Base-by-base conservation (phyloP, 1,140 invertebrate genomes). In the Physella acuta region DNA sequence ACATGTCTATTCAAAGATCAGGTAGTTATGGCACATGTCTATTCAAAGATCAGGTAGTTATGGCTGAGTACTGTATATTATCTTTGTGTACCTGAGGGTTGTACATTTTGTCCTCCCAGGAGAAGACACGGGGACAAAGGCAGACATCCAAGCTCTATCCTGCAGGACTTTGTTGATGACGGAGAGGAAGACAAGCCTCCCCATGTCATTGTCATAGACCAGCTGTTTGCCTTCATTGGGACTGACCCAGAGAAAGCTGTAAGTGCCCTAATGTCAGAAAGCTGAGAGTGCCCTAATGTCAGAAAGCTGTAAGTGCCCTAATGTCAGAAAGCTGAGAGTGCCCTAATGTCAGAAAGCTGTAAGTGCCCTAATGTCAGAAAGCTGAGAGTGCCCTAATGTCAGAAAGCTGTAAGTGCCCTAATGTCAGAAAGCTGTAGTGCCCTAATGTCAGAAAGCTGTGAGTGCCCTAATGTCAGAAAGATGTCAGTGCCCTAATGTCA, bases 211-310 rank as follows among this genome's bases (percentile, higher is more conserved):
- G 63, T 85, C 2, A 77, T 85, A 53, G 82, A 84, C 59, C 82
- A 85, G 70, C 75, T 85, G n/a, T 85, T 84, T 72, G 71, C 74
- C 3, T 85, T 85, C 67, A 84, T 85, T 31, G 82, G 83, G 24
- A 84, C 79, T 73, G 76, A 81, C 65, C 83, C 84, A 16, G 81
- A 84, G 71, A 81, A 82, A 64, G 76, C 81, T 49, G 83, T 83
- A 72, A 81, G 80, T 76, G 33, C 8, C 4, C 28, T 30, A 30
- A 11, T 60, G 16, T 60, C n/a, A 84, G 71, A 81, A 82, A 64
- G 76, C 81, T 49, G 83, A 82, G 71, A 81, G 80, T 76, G 33
- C 8, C 4, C 28, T 30, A 30, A 11, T 60, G 16, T 60, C n/a
- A 84, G 71, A 81, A 82, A 64, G 76, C 81, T 49, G 83, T 83